Evolutionary conservation across 2,797 vertebrate species (phyloP).

Genomic region (Galago senegalensis): DNA sequence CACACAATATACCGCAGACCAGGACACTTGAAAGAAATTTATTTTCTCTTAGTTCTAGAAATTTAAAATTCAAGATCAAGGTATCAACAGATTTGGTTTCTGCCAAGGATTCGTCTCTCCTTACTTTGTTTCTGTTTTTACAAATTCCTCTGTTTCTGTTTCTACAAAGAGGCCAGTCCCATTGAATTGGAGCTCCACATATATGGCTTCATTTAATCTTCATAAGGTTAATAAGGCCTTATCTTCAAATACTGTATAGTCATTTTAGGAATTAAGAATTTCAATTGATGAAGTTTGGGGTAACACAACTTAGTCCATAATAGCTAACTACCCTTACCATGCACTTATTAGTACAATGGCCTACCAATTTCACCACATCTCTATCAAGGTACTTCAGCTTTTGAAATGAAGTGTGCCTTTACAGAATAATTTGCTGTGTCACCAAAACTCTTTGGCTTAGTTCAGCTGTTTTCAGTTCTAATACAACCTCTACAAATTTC

Average conservation of each 20-base stretch:
- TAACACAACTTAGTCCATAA: background rate
- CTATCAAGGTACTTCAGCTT: background rate
- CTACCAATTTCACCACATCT: background rate
- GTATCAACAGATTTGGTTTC: background rate
- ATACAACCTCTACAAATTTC: background rate
- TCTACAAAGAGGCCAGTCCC: background rate
- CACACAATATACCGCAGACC: background rate
- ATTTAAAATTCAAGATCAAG: background rate
- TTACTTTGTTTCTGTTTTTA: background rate
- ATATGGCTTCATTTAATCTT: background rate
- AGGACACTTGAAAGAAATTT: background rate
- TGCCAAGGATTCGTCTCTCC: background rate
- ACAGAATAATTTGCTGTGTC: background rate
- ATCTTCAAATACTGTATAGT: background rate
- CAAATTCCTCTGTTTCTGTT: background rate
- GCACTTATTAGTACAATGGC: background rate
- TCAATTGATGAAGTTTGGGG: background rate
- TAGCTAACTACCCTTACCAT: background rate
- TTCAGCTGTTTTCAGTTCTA: background rate
- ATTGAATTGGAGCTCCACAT: background rate
- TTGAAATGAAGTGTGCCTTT: background rate
- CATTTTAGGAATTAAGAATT: background rate
- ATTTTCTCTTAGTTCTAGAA: background rate
- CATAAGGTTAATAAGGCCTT: background rate
- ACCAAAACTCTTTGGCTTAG: background rate